Conservation (phyloP, 2,888 invertebrate species). For the Norana najaformis region DNA sequence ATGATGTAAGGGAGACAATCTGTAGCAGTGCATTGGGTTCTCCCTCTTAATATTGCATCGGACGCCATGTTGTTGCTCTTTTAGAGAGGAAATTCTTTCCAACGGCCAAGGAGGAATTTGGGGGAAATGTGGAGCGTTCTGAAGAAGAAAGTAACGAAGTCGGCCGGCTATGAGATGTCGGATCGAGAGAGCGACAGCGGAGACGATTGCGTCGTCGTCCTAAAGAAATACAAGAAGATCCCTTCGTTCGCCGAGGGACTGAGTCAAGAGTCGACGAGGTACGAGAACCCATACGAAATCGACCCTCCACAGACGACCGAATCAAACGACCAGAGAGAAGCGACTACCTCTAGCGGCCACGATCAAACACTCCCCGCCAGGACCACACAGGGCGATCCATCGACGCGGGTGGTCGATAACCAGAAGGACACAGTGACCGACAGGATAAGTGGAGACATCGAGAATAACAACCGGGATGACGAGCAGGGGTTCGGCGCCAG, state of each 20-base stretch:
- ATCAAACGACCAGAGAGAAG: no score
- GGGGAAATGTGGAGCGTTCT: conserved; percentile 14
- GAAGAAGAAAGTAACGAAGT: conserved; percentile 23
- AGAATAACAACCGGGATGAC: background rate
- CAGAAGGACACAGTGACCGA: background rate
- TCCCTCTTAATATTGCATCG: background rate
- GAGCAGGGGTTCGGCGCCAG: background rate
- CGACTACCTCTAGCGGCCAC: background rate
- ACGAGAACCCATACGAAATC: conserved; percentile 20
- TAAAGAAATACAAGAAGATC: conserved; percentile 16
- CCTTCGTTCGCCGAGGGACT: background rate
- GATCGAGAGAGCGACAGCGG: conserved; percentile 1
- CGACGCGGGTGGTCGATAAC: background rate
- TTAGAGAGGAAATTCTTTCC: background rate
- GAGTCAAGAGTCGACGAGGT: background rate
- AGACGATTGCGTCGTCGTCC: background rate
- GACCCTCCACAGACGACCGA: background rate
- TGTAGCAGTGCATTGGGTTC: background rate
- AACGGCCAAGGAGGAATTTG: background rate
- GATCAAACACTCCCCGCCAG: background rate
- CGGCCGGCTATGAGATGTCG: background rate
- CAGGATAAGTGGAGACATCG: background rate
- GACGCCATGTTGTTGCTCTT: background rate
- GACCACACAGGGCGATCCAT: background rate
- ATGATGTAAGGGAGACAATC: background rate